Evolutionary conservation across 2,888 invertebrate species (phyloP), one percentile per base, ranked within the genome.

Genomic region (Thecocarcelia acutangulata): DNA sequence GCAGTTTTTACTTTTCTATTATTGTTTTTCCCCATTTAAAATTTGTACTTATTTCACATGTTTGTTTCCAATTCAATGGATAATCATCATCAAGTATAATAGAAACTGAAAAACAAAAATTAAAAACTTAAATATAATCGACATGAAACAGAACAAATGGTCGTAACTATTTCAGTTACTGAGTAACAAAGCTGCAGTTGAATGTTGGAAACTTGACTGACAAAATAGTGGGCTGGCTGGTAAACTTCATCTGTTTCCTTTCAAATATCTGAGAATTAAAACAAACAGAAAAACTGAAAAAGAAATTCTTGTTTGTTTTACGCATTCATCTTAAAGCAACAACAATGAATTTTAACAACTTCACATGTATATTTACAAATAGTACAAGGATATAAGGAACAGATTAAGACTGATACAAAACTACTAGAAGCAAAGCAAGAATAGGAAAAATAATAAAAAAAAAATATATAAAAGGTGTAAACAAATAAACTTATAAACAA

Each of bases 1-100:
- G 37, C 19, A 64, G 24, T 46, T 56, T 63, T 50, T 73, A 37
- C 56, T 48, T 37, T 66, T 56, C 15, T 33, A 33, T 61, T 21
- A 48, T 40, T 40, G 6, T 37, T n/a, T 66, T 48, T 63, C 19
- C n/a, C 28, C 21, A 40, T 48, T 50, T 48, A 74, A 69, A 3
- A 66, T 70, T 66, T 74, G 61, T 59, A 66, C 70, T 69, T 75
- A 66, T 61, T 80, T 83, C 83, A 76, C 61, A 72, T 83, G 66
- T 70, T 85, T 85, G 88, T 89, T 89, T 89, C 88, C 88, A 88
- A 88, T 87, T 88, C 87, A 88, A 89, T 88, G 87, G 88, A 87
- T 89, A 89, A 88, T 88, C 87, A 87, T 87, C 87, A 88, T 87
- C 87, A 86, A 85, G 85, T 77, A 84, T 76, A 83, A 77, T 73